phyloP scores from a whole-genome alignment of 1,140 invertebrate species.

The Frieseomelitta varia region DNA sequence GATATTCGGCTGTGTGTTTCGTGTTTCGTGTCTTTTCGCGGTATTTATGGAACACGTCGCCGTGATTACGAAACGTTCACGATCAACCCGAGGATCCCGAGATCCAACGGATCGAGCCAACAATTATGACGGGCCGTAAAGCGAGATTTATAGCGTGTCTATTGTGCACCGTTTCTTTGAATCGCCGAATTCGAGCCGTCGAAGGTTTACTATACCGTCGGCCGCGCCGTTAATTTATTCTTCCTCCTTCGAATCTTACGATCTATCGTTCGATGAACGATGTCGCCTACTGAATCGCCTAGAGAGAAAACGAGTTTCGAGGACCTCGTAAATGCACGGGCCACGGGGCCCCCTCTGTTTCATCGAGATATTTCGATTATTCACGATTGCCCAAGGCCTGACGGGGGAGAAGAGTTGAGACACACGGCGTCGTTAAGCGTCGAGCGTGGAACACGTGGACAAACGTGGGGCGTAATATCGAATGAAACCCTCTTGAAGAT shows the following conservation, averaged over 20 bases:
- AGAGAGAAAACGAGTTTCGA: constrained; percentile 50
- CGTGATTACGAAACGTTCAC: constrained; percentile 26
- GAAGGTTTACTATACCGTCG: constrained; percentile 43
- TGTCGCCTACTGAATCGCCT: constrained; percentile 31
- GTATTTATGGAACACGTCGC: constrained; percentile 7
- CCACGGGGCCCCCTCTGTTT: constrained; percentile 23
- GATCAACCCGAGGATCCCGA: not conserved
- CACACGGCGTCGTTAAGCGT: constrained; percentile 48
- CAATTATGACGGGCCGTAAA: constrained; percentile 37
- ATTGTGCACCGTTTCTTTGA: constrained; percentile 15
- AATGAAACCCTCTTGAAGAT: constrained; percentile 24
- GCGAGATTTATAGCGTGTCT: constrained; percentile 37
- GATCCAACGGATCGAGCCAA: constrained; percentile 8
- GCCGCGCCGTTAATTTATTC: constrained; percentile 46
- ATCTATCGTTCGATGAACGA: constrained; percentile 40
- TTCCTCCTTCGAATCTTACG: not conserved
- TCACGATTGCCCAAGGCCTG: constrained; percentile 56
- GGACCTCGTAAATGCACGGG: constrained; percentile 43
- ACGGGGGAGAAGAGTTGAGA: constrained; percentile 12
- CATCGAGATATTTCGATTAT: constrained; percentile 62
- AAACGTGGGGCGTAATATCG: constrained; percentile 6
- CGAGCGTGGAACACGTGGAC: constrained; percentile 43
- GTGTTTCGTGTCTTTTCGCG: no score
- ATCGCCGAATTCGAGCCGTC: not conserved
- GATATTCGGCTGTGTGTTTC: not conserved